Percentiles rank a stretch among this genome's conserved stretches.
These are phyloP conservation scores for Halictus rubicundus DNA, from an alignment of 1,140 invertebrate genomes.

Conservation along the genomic window DNA sequence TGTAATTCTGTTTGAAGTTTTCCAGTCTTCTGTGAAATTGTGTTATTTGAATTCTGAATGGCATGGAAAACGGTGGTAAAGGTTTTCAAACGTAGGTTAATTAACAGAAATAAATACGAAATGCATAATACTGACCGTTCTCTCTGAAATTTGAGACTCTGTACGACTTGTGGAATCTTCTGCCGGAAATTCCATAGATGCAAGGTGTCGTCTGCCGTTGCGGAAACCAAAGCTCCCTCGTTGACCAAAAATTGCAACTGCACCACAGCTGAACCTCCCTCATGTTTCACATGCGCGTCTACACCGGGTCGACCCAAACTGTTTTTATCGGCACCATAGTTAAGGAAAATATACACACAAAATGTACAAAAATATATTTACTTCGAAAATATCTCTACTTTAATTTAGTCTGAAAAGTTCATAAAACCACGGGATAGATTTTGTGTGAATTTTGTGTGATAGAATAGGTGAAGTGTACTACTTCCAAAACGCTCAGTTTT, in stretches of 20 bases:
- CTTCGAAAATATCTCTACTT: too few species aligned
- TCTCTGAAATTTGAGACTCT: slow-evolving; percentile 97
- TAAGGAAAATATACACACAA: slow-evolving; percentile 61
- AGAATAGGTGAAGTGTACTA: too few species aligned
- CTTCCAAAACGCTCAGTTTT: too few species aligned
- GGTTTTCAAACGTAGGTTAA: too few species aligned
- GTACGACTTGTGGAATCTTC: slow-evolving; percentile 96
- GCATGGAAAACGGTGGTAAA: too few species aligned
- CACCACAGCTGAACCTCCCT: slow-evolving; percentile 88
- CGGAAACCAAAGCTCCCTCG: slow-evolving; percentile 96
- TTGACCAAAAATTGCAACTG: slow-evolving; percentile 97
- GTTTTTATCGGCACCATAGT: slow-evolving; percentile 55
- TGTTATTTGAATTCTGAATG: too few species aligned
- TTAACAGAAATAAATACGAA: too few species aligned
- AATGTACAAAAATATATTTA: neutral
- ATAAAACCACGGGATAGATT: too few species aligned
- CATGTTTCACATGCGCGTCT: slow-evolving; percentile 95
- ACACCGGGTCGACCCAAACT: slow-evolving; percentile 97
- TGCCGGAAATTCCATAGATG: slow-evolving; percentile 99
- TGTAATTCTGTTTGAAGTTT: neutral
- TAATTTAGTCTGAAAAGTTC: too few species aligned
- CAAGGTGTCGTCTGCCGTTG: slow-evolving; percentile 95
- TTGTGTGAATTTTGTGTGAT: too few species aligned
- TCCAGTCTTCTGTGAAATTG: too few species aligned
- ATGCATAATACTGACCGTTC: slow-evolving; percentile 88